These are phyloP conservation scores for Oscheius onirici DNA, from an alignment of 2,888 invertebrate species.

Conservation along the genomic window DNA sequence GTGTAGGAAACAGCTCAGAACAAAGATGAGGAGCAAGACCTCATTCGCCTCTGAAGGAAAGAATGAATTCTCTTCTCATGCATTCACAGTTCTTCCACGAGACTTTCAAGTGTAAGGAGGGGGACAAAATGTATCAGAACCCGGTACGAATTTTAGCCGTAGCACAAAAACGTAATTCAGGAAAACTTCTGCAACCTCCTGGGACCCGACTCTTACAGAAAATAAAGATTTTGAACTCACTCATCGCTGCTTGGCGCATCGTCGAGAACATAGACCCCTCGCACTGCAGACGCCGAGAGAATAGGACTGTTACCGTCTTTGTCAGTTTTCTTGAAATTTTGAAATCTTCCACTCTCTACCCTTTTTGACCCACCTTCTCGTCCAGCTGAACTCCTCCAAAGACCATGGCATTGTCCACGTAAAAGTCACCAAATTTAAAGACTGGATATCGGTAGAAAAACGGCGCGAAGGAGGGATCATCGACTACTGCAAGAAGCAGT, in stretches of 20 bases:
- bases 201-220: not conserved
- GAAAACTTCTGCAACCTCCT: not conserved
- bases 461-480: conserved; percentile 23
- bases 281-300: conserved; percentile 55
- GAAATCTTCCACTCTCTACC: not conserved
- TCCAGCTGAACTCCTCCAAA: conserved; percentile 62
- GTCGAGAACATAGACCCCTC: conserved; percentile 63
- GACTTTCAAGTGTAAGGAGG: too few species aligned
- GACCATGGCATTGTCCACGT: conserved; percentile 67
- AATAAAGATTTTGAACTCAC: conserved; percentile 18
- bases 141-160: not conserved
- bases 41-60: too few species aligned
- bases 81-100: too few species aligned
- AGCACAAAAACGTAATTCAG: not conserved
- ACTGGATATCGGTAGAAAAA: conserved; percentile 62
- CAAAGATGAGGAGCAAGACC: too few species aligned
- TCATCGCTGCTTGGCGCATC: conserved; percentile 45
- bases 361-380: conserved; percentile 18
- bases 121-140: too few species aligned
- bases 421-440: conserved; percentile 58
- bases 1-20: too few species aligned
- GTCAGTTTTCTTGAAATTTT: conserved; percentile 40
- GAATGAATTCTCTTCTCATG: too few species aligned
- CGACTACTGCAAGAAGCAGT: conserved; percentile 17
- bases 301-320: conserved; percentile 58